These are phyloP conservation scores for Serranochromis macrocephalus DNA, from an alignment of 2,113 vertebrate genomes.

Conservation along the genomic window DNA sequence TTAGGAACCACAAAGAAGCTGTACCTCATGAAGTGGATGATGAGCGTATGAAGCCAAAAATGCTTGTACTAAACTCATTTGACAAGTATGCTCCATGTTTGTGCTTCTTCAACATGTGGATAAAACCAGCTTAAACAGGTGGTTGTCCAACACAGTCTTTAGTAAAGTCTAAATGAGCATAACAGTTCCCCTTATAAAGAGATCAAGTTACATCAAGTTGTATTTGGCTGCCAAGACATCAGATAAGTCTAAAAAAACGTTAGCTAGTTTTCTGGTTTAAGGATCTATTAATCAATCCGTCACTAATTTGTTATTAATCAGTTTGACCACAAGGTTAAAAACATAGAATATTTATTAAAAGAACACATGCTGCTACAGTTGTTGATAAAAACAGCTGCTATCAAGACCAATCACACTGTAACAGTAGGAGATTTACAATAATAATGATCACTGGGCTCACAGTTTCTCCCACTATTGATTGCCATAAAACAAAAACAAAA, in stretches of 20 bases:
- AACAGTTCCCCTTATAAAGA: neutral
- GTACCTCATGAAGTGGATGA: neutral
- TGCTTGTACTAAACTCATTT: neutral
- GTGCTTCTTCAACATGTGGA: neutral
- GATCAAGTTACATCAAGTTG: neutral
- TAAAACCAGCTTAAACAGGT: neutral
- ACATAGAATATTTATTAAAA: constrained; percentile 62
- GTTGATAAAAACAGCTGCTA: constrained; percentile 34
- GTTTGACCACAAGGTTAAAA: constrained; percentile 9
- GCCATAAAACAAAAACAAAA: constrained; percentile 14
- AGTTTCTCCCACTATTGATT: neutral
- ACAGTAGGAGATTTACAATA: constrained; percentile 10
- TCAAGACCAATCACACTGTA: neutral
- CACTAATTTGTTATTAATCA: neutral
- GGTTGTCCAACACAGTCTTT: neutral
- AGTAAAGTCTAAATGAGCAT: neutral
- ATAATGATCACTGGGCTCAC: neutral
- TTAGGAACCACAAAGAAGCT: neutral
- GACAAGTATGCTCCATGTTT: neutral
- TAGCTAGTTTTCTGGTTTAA: neutral
- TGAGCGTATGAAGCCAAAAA: neutral
- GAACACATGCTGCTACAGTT: constrained; percentile 57
- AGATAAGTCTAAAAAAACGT: neutral
- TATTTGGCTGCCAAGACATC: neutral
- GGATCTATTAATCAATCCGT: neutral